Evolutionary conservation across 2,113 vertebrate species (phyloP), one percentile per base, ranked within the genome.

Genomic region (Echinops telfairi): DNA sequence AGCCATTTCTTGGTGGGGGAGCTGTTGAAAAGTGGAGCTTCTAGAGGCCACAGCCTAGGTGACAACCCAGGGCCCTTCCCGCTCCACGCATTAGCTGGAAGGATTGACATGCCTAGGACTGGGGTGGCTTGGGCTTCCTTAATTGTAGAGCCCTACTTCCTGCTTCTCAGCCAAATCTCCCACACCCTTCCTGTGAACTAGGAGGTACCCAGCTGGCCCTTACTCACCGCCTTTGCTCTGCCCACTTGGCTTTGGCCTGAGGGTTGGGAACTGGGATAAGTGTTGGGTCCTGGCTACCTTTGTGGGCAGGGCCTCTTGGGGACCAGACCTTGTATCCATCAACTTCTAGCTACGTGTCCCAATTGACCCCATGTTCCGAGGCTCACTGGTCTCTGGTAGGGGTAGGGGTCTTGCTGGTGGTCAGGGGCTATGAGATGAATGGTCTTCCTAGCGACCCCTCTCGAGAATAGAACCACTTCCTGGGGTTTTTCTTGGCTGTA

Each of bases 181-280:
- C 96, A 95, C 96, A 93, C 94, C 93, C 94, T 96, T 96, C 81
- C 95, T 83, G 36, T 93, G 95, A 96, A 94, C 33, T 64, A 62
- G 83, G 90, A 95, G 94, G 76, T 83, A 93, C 87, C 43, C 36
- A 73, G 86, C 83, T 83, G 71, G 83, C 82, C n/a, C 79, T 80
- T 88, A 64, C 80, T 91, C 84, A 95, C 84, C 23, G 31, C 27
- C 33, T 94, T 47, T 43, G 27, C 73, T 76, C 83, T 71, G 87
- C 94, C 90, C 90, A 78, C 27, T 86, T 14, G 66, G 57, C 73
- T 47, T 1, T 20, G 58, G 75, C 75, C 66, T 22, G 83, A 60
- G 53, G 23, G 70, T 85, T 62, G 92, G 94, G 89, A 70, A 36
- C 6, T 68, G 17, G 43, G 57, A 40, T 82, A 78, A 85, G 71